Base-by-base conservation (phyloP, 2,113 vertebrate species). In the Buteo buteo region DNA sequence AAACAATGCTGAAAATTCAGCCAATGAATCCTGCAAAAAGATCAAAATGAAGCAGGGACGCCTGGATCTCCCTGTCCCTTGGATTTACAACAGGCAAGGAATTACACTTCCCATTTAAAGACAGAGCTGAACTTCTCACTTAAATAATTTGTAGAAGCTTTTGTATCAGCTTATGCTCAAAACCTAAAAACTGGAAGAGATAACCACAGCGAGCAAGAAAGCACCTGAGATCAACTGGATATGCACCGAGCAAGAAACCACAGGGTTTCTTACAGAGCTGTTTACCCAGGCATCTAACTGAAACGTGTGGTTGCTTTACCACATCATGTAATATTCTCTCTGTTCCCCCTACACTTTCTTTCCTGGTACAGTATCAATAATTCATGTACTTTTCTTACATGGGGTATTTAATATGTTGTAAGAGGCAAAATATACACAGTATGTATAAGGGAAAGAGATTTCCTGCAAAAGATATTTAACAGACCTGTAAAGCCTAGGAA, bases 261-360 rank as follows among this genome's bases (percentile, higher is more conserved):
- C 5, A 3, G 77, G 65, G 47, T 8, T 86, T 80, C 69, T 62
- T 20, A 28, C 61, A 31, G 55, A 88, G 34, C 50, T 90, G 13
- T 86, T 85, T 85, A 45, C 49, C 77, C 74, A 73, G 50, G 36
- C 32, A 49, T 9, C 74, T 71, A 13, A 9, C 64, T 36, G 87
- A 12, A 82, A 47, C 2, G 0, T 16, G 79, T 6, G 73, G 40
- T 36, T 93, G 83, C 74, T 89, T 70, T 55, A 58, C 34, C 77
- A 24, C 54, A 34, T 16, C 84, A 26, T 78, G 91, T 85, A 94
- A 91, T 77, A 94, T 95, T 87, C 91, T 91, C 58, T 94, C 89
- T 95, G 76, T 88, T 95, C 61, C 88, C 66, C 28, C 54, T 62
- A 9, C 25, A 79, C 66, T 79, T 66, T 54, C 40, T 79, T 17